Base-by-base conservation (phyloP, 2,797 vertebrate genomes). In the Carduelis carduelis region DNA sequence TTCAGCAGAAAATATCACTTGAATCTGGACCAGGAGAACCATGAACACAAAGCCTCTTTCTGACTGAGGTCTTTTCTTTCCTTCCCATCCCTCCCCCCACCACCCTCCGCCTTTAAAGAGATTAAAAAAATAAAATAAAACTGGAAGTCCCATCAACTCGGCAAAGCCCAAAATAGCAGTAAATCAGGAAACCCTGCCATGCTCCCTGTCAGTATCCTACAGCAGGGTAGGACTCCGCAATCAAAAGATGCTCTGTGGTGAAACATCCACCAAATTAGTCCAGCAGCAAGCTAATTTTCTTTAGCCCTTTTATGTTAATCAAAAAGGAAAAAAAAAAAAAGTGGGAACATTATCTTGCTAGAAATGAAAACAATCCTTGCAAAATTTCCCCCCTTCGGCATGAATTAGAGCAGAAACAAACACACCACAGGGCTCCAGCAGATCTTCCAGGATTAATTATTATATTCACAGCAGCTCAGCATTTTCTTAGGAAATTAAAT, bases 1-100 rank as follows among this genome's bases (percentile, higher is more conserved):
- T 81, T 94, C 86, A 50, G 56, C 89, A 83, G 82, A 93, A 98
- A 97, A 93, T 41, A 75, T 72, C 83, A 72, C 90, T 97, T 96
- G 97, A 97, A 96, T 88, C 83, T 72, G 44, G 86, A 89, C 88
- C 47, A 91, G 75, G 44, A 93, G 93, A 94, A 78, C 34, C 69
- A 34, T 68, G 79, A 81, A 52, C 46, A 95, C 75, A 97, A 96
- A 96, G 72, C 37, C 34, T 52, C 90, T 86, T 95, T 97, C 86
- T 80, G 70, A 80, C 44, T 55, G 69, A 93, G 57, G 13, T 9
- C 2, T 87, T 96, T 92, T 84, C 66, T 82, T 90, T 64, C 64
- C 52, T 87, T 80, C 26, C 43, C 35, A 49, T 30, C 68, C 81
- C 55, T 59, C 50, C 28, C 39, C 35, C 41, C 13, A 5, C 6